A percentile compares a stretch with the other conserved stretches of the same genome.
phyloP scores from a whole-genome alignment of 2,888 invertebrate species.

The Callyntrura sp. region DNA sequence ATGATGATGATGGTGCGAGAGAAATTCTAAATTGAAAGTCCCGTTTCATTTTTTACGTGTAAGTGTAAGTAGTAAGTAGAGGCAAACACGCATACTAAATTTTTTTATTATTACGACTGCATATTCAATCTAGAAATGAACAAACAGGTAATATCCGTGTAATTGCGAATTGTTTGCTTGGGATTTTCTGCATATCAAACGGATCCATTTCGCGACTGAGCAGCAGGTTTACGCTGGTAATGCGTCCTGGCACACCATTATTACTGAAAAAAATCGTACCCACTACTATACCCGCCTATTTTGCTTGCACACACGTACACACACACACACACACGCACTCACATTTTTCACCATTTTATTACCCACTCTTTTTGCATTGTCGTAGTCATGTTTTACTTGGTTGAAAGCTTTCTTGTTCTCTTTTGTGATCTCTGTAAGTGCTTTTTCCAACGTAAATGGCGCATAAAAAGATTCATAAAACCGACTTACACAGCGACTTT shows the following conservation, averaged over 20 bases:
- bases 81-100: not conserved
- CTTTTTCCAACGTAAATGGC: not conserved
- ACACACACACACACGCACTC: not conserved
- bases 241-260: not conserved
- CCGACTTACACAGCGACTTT: not conserved
- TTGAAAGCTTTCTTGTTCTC: not conserved
- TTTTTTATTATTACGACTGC: not conserved
- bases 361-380: not conserved
- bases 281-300: not conserved
- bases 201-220: not conserved
- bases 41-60: constrained; percentile 36
- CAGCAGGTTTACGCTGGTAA: not conserved
- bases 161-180: not conserved
- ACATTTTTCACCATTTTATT: not conserved
- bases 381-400: not conserved
- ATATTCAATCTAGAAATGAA: not conserved
- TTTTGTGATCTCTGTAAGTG: not conserved
- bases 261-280: too few relatives aligned
- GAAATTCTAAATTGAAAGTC: constrained; percentile 17
- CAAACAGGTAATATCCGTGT: not conserved
- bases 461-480: not conserved
- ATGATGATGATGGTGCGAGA: constrained; percentile 14
- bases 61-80: too few relatives aligned
- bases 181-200: not conserved
- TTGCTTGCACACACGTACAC: not conserved